Evolutionary conservation across 2,113 vertebrate species (phyloP).

Genomic region (Tragelaphus imberbis): DNA sequence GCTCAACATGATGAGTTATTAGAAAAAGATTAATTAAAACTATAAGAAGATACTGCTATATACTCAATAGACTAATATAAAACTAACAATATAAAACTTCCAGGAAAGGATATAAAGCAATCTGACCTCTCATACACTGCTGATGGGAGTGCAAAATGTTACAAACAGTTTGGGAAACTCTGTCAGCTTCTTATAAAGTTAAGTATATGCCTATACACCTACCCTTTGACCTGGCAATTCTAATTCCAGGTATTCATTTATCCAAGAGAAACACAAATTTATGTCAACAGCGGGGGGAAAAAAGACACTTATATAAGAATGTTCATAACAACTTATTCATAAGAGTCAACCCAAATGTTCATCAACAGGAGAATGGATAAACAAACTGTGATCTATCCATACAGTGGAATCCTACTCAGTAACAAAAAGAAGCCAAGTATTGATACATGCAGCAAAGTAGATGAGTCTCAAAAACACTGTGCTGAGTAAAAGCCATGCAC

Average conservation of each 20-base stretch:
- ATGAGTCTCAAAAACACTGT: neutral
- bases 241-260: neutral
- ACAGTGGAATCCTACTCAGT: neutral
- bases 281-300: rapidly evolving
- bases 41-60: neutral
- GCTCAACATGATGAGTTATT: neutral
- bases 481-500: neutral
- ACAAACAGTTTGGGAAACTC: neutral
- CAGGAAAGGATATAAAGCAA: neutral
- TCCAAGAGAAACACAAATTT: neutral
- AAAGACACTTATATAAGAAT: neutral
- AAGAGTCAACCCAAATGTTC: neutral
- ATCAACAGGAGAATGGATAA: neutral
- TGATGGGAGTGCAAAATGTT: neutral
- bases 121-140: neutral
- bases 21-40: neutral
- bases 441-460: neutral
- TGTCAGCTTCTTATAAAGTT: neutral
- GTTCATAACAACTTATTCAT: neutral
- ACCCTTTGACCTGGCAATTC: neutral
- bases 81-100: neutral
- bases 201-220: neutral
- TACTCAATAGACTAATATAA: neutral
- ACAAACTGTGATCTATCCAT: neutral
- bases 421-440: neutral